phyloP scores from a whole-genome alignment of 2,888 invertebrate species.

The Cistogaster globosa region DNA sequence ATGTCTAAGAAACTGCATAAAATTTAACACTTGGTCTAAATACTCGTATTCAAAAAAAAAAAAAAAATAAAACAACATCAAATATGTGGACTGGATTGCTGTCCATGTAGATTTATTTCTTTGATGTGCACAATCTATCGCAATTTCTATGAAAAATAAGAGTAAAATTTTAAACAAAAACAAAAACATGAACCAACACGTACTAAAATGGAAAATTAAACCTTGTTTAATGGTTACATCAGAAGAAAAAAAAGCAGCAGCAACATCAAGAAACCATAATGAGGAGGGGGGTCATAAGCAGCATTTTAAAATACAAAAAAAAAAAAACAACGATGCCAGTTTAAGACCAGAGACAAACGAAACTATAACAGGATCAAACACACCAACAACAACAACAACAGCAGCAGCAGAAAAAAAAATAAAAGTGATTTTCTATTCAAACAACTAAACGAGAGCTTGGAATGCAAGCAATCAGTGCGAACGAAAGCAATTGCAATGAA shows the following conservation, averaged over 20 bases:
- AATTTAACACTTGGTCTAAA: constrained; percentile 49
- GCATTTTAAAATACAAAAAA: constrained; percentile 49
- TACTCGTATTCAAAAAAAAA: constrained; percentile 9
- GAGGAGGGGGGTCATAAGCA: constrained; percentile 31
- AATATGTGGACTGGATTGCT: constrained; percentile 50
- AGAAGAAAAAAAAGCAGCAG: constrained; percentile 72
- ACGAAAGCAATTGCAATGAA: constrained; percentile 69
- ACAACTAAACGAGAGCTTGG: constrained; percentile 43
- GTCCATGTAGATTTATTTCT: constrained; percentile 61
- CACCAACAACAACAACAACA: constrained; percentile 50
- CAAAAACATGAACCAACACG: constrained; percentile 54
- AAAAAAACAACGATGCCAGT: constrained; percentile 42
- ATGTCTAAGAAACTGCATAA: constrained; percentile 4
- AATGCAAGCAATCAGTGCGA: constrained; percentile 65
- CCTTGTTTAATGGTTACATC: constrained; percentile 79
- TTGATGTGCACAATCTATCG: constrained; percentile 79
- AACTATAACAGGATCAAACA: constrained; percentile 71
- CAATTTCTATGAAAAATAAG: constrained; percentile 71
- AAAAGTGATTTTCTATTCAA: constrained; percentile 57
- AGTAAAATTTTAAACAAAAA: constrained; percentile 49
- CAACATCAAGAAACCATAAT: constrained; percentile 43
- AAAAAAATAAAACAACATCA: too few species aligned
- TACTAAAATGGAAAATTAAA: constrained; percentile 82
- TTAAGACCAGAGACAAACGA: constrained; percentile 63
- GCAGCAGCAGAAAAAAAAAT: constrained; percentile 24